These are phyloP conservation scores for Thereuonema tuberculata DNA, from an alignment of 1,140 invertebrate genomes.

Conservation along the genomic window DNA sequence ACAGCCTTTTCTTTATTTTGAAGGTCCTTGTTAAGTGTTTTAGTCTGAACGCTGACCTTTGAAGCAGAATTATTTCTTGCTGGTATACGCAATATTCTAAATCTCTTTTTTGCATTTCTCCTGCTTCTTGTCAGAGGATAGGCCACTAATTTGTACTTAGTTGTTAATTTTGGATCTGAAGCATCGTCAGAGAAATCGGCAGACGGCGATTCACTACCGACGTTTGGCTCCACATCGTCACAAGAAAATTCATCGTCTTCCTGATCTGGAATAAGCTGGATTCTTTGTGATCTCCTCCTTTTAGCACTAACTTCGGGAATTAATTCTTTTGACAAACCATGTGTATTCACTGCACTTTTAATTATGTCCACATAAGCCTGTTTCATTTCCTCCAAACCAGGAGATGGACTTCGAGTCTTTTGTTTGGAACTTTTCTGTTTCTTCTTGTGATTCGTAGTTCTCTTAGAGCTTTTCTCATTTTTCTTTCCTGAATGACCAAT, in stretches of 20 bases:
- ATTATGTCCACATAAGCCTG: background rate
- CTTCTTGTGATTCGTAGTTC: background rate
- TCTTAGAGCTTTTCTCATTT: background rate
- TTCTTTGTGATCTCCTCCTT: background rate
- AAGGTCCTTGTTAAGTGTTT: background rate
- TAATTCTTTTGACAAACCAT: background rate
- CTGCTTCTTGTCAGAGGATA: background rate
- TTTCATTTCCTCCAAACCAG: background rate
- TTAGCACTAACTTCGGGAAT: background rate
- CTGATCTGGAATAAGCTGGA: no score
- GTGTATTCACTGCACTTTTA: background rate
- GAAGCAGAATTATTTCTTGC: background rate
- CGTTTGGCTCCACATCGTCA: background rate
- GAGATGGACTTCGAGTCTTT: background rate
- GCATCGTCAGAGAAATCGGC: background rate
- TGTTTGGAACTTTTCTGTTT: background rate
- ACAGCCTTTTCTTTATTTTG: background rate
- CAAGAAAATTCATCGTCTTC: background rate
- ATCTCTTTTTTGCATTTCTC: background rate
- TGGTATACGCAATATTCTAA: background rate
- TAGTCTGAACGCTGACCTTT: background rate
- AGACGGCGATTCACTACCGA: background rate
- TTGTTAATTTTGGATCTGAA: background rate
- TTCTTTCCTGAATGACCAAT: background rate
- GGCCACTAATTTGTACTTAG: constrained; percentile 1